These are phyloP conservation scores for Xiphophorus maculatus DNA, from an alignment of 2,113 vertebrate species.

Conservation along the genomic window DNA sequence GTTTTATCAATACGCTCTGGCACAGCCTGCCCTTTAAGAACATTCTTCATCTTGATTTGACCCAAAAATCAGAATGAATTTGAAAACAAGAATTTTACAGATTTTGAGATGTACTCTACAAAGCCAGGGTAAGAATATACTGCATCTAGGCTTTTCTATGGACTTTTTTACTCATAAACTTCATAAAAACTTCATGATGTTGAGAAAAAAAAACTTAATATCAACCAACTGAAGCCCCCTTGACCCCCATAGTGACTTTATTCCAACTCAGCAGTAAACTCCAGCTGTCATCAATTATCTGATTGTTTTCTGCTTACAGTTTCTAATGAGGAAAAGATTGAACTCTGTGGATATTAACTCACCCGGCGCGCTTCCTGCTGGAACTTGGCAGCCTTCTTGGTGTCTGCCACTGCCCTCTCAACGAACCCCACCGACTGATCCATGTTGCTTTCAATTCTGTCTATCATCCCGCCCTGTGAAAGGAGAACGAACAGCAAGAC, in stretches of 20 bases:
- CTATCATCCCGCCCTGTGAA: slow-evolving; percentile 91
- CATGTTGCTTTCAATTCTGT: slow-evolving; percentile 97
- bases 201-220: too few relatives aligned
- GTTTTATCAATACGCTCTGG: too few relatives aligned
- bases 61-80: too few relatives aligned
- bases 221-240: too few relatives aligned
- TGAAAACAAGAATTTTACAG: too few relatives aligned
- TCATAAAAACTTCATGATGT: too few relatives aligned
- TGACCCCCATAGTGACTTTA: background rate
- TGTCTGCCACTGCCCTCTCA: slow-evolving; percentile 91
- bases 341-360: slow-evolving; percentile 54
- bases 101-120: too few relatives aligned
- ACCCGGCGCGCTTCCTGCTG: slow-evolving; percentile 95
- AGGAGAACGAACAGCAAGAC: background rate
- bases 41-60: too few relatives aligned
- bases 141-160: too few relatives aligned
- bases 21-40: too few relatives aligned
- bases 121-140: too few relatives aligned
- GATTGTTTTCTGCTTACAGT: background rate
- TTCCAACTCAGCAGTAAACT: background rate
- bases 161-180: too few relatives aligned
- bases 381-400: slow-evolving; percentile 95
- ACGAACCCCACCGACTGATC: slow-evolving; percentile 96
- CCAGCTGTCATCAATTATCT: background rate
- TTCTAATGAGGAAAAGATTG: background rate